Percentiles rank a stretch among this genome's conserved stretches.
phyloP scores from a whole-genome alignment of 2,113 vertebrate genomes.

The Cyphomyrus plagiostoma region DNA sequence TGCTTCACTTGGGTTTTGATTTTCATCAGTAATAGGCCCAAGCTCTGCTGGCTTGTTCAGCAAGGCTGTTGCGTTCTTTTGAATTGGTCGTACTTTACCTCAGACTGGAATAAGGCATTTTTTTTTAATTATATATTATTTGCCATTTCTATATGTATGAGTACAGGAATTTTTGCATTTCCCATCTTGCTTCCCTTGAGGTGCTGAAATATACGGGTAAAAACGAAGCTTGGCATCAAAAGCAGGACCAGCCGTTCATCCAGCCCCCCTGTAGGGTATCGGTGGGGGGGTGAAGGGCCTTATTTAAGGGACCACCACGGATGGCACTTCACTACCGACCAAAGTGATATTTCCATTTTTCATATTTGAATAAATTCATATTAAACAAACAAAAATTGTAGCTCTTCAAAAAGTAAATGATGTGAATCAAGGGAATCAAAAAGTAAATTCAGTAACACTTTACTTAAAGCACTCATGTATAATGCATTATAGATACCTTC shows the following conservation, averaged over 20 bases:
- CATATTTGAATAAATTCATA: neutral
- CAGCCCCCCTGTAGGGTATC: neutral
- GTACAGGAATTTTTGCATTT: neutral
- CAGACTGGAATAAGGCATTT: neutral
- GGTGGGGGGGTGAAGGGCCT: neutral
- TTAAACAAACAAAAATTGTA: neutral
- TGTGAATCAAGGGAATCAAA: neutral
- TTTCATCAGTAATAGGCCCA: neutral
- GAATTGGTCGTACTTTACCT: neutral
- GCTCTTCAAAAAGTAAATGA: neutral
- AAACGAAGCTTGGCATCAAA: no score
- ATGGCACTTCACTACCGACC: neutral
- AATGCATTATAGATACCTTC: no score
- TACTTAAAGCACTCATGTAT: no score
- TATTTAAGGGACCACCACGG: neutral
- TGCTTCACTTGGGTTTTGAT: neutral
- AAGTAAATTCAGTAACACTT: neutral
- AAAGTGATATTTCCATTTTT: neutral
- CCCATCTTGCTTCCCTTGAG: neutral
- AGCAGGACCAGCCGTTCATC: no score
- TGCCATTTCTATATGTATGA: neutral
- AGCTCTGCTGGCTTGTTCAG: neutral
- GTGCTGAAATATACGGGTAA: no score
- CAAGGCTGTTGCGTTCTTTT: neutral
- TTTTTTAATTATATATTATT: neutral